Evolutionary conservation across 1,140 invertebrate genomes (phyloP).

Genomic region (Drosophila aff.): DNA sequence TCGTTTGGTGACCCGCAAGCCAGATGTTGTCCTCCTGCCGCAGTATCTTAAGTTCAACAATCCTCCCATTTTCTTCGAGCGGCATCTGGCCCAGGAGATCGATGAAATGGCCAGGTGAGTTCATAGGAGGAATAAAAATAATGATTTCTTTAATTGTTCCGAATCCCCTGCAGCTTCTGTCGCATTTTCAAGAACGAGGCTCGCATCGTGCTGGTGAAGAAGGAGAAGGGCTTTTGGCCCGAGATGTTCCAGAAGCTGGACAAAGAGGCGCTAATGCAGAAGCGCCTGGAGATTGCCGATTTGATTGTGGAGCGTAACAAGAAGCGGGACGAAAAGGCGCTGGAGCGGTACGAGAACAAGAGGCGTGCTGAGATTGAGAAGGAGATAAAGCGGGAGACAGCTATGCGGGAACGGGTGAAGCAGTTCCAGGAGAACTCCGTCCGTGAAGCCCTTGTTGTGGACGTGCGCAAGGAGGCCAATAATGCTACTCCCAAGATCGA

Average conservation of each 20-base stretch:
- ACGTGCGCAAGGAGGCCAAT: constrained; percentile 69
- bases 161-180: constrained; percentile 58
- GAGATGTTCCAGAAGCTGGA: constrained; percentile 76
- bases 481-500: constrained; percentile 32
- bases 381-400: constrained; percentile 74
- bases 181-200: constrained; percentile 83
- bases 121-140: fast-evolving
- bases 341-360: constrained; percentile 76
- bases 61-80: constrained; percentile 83
- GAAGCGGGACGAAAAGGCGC: constrained; percentile 71
- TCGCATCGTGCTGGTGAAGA: constrained; percentile 80
- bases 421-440: constrained; percentile 71
- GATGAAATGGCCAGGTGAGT: constrained; percentile 72
- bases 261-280: constrained; percentile 69
- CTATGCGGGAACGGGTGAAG: constrained; percentile 76
- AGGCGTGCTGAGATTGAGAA: constrained; percentile 74
- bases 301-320: constrained; percentile 80
- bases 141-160: background rate
- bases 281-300: constrained; percentile 77
- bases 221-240: constrained; percentile 77
- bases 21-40: constrained; percentile 76
- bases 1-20: constrained; percentile 77
- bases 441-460: constrained; percentile 74
- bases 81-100: constrained; percentile 73
- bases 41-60: constrained; percentile 81